phyloP scores from a whole-genome alignment of 2,797 vertebrate genomes.

The Silurus aristotelis region DNA sequence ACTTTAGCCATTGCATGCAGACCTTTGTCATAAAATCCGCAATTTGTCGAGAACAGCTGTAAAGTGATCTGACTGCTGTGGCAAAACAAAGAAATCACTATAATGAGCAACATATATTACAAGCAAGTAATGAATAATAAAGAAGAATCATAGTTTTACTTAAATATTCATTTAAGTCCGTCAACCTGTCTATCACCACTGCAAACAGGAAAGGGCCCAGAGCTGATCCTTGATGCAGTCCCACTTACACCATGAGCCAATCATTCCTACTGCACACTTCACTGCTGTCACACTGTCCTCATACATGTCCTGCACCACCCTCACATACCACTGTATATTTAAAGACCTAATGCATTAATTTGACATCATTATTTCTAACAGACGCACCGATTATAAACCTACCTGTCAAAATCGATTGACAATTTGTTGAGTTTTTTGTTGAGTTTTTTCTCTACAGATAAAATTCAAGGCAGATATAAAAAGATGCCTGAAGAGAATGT shows the following conservation, averaged over 20 bases:
- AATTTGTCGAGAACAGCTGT: neutral
- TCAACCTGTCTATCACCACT: too few species aligned
- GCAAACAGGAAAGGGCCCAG: too few species aligned
- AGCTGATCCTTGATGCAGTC: too few species aligned
- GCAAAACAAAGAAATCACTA: neutral
- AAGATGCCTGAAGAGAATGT: too few species aligned
- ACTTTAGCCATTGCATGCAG: neutral
- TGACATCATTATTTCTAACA: neutral
- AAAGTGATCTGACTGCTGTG: neutral
- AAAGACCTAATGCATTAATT: neutral
- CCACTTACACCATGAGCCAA: too few species aligned
- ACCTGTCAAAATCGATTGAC: slow-evolving; percentile 1
- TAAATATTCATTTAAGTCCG: too few species aligned
- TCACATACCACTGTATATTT: neutral
- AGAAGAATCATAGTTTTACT: too few species aligned
- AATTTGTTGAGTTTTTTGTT: too few species aligned
- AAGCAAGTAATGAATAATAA: neutral
- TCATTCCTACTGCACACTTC: too few species aligned
- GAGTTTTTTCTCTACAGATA: too few species aligned
- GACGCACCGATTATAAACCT: neutral
- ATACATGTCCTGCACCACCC: neutral
- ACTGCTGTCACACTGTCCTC: too few species aligned
- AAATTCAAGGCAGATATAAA: too few species aligned
- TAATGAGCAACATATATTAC: neutral
- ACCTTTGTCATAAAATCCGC: neutral